Base-by-base conservation (phyloP, 2,113 vertebrate species). In the Notothenia coriiceps region DNA sequence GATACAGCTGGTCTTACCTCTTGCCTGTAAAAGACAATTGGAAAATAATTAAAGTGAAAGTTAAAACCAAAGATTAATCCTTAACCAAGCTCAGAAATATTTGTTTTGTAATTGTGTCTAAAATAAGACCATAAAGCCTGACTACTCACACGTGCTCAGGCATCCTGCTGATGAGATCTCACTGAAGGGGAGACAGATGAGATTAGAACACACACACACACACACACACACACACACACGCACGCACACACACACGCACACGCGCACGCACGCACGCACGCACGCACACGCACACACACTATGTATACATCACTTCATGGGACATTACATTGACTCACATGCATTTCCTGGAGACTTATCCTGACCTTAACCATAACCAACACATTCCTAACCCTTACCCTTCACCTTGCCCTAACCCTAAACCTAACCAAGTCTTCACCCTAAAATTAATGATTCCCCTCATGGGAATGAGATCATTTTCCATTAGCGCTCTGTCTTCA, bases 141-240 rank as follows among this genome's bases (percentile, higher is more conserved):
- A 86, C 82, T 70, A 92, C 94, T 94, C 78, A 95, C 94, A 89
- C 63, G 57, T 93, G 91, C 70, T 95, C 94, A 52, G 94, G 94
- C 94, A 95, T 95, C 83, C 66, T 94, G 89, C 51, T 57, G 82
- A 61, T 84, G 79, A 66, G 74, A 76, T 80, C 50, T 88, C 56
- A 25, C 85, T 92, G 83, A 35, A 88, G 63, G 74, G 84, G 70
- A 92, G 70, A 92, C 70, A 52, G 56, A 44, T 64, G 64, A 82
- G 64, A 87, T 89, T 88, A 88, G 77, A 82, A 44, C 35, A 67
- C 71, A 44, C 43, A 74, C 40, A 69, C 74, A 25, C 50, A 57
- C 25, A 0, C 51, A 80, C 49, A 67, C 29, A 57, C 35, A 35
- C 35, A 35, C 35, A 35, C 35, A 35, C 35, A 6, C 5, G 7